Evolutionary conservation across 2,797 vertebrate species (phyloP), one percentile per base, ranked within the genome.

Genomic region (Muscicapa striata): DNA sequence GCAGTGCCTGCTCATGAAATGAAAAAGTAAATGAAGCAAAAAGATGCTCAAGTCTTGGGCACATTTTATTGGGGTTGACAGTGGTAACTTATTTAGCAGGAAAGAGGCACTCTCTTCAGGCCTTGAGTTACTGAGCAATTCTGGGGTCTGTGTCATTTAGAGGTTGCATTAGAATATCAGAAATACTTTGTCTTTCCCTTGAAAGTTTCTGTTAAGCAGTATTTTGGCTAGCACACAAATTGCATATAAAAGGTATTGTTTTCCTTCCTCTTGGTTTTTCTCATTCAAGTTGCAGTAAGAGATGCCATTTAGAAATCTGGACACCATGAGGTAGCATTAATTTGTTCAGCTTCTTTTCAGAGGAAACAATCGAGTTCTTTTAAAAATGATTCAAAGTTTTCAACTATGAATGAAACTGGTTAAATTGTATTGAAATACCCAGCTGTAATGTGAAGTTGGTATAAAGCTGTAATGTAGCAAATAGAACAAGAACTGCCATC

Each of bases 1-100:
- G 36, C 22, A 7, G 30, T 34, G 69, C 43, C 52, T 79, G 55
- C 24, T 88, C 20, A 13, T 45, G 54, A 81, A 94, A 91, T 54
- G 57, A 84, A 90, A 84, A 67, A 86, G 69, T 59, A 88, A 91
- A 84, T 93, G 77, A 88, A 90, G 62, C 69, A 84, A 64, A 91
- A 92, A 79, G 66, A 67, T 82, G 43, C 88, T 67, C 5, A 29
- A 17, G 54, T 91, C 67, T 66, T 10, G 9, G 61, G 59, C 70
- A 57, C 1, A 0, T 84, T 62, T 90, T 55, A 46, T 46, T 84
- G 48, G 69, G 12, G 36, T 32, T 94, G 82, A 34, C 73, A 91
- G 10, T 38, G 46, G 76, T 91, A 58, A 87, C 66, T 94, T 87
- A 46, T 18, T 92, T 45, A 67, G 69, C 58, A 69, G 70, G 43